Percentiles rank a stretch among this genome's conserved stretches.
Evolutionary conservation across 1,140 invertebrate species (phyloP).

Genomic region (Zaprionus capensis): DNA sequence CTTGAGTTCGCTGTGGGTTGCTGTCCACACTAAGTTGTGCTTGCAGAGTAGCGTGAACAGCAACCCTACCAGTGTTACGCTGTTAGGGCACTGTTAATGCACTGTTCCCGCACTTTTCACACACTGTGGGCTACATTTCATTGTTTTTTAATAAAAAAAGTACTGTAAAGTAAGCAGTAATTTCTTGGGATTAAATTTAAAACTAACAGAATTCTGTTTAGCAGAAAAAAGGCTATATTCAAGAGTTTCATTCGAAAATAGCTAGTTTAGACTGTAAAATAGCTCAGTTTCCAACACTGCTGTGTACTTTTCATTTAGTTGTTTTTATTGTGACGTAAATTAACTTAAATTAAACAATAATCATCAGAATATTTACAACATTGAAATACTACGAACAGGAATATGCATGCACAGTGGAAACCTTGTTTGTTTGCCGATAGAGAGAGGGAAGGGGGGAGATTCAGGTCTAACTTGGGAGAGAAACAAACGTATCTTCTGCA

Average conservation of each 20-base stretch:
- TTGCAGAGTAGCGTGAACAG: not conserved
- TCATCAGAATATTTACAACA: conserved; percentile 81
- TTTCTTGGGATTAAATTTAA: too few species aligned
- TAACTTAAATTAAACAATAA: conserved; percentile 78
- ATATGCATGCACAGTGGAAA: conserved; percentile 57
- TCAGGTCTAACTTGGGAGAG: not conserved
- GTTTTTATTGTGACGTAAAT: conserved; percentile 75
- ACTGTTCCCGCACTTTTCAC: not conserved
- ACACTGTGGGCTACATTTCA: not conserved
- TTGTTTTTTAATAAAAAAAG: too few species aligned
- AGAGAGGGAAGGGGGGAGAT: conserved; percentile 12
- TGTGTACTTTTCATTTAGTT: conserved; percentile 35
- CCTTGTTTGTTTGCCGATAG: conserved; percentile 20
- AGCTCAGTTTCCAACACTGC: too few species aligned
- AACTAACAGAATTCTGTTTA: too few species aligned
- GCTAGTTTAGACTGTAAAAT: too few species aligned
- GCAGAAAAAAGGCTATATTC: too few species aligned
- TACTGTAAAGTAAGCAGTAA: too few species aligned
- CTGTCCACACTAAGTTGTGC: not conserved
- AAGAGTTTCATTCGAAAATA: too few species aligned
- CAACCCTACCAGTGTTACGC: not conserved
- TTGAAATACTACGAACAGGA: conserved; percentile 77
- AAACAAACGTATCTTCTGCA: conserved; percentile 17
- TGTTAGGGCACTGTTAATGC: not conserved
- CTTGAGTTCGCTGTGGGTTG: not conserved